phyloP scores from a whole-genome alignment of 2,113 vertebrate genomes.

The Paraplagusia blochii region DNA sequence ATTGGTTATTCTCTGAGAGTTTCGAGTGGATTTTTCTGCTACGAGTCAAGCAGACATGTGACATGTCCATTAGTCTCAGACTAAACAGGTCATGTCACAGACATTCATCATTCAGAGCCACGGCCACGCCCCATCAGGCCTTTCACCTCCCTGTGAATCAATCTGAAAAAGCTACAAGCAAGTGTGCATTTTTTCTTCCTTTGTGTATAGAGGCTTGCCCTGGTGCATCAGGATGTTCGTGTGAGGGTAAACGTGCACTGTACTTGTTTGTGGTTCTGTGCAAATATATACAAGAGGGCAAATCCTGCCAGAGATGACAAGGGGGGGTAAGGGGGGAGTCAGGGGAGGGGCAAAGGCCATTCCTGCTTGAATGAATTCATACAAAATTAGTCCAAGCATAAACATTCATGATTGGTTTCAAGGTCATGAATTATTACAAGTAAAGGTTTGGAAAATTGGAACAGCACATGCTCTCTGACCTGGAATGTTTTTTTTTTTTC shows the following conservation, averaged over 20 bases:
- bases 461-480: constrained; percentile 59
- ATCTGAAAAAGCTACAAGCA: constrained; percentile 19
- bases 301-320: constrained; percentile 35
- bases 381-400: constrained; percentile 65
- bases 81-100: constrained; percentile 35
- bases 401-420: constrained; percentile 68
- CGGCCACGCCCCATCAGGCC: constrained; percentile 24
- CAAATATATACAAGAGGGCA: constrained; percentile 24
- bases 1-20: not conserved
- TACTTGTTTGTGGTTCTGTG: not conserved
- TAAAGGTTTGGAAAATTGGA: constrained; percentile 52
- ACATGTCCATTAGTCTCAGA: constrained; percentile 8
- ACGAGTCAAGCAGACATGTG: not conserved
- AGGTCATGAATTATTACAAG: constrained; percentile 68
- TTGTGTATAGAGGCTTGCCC: not conserved
- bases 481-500: constrained; percentile 48
- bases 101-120: constrained; percentile 47
- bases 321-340: too few relatives aligned
- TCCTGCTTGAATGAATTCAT: constrained; percentile 52
- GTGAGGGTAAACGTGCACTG: not conserved
- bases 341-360: constrained; percentile 47
- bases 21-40: constrained; percentile 2
- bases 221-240: not conserved
- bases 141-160: constrained; percentile 32
- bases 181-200: constrained; percentile 2